Evolutionary conservation across 2,888 invertebrate genomes (phyloP).

Genomic region (Diarsia rubi): DNA sequence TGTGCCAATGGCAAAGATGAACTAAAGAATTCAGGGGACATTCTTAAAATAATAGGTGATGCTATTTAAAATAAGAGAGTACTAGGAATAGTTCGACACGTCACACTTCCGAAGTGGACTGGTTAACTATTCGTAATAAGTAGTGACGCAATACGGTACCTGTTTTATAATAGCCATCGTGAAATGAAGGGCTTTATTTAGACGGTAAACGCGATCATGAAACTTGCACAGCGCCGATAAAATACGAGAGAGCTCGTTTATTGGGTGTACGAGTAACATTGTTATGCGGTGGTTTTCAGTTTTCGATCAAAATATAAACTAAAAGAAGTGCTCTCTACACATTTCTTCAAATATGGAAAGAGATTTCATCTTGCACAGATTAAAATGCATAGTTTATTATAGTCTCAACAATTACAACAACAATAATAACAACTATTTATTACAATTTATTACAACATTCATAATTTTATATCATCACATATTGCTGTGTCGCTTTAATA

Average conservation of each 20-base stretch:
- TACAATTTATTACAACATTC: neutral
- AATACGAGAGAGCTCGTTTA: neutral
- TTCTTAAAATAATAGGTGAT: conserved; percentile 85
- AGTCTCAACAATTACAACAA: too few relatives aligned
- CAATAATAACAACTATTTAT: too few relatives aligned
- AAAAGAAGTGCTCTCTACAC: neutral
- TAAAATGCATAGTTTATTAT: neutral
- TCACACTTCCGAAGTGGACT: conserved; percentile 79
- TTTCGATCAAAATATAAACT: neutral
- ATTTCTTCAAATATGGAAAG: too few relatives aligned
- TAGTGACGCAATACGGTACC: conserved; percentile 75
- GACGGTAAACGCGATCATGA: conserved; percentile 41
- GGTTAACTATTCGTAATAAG: conserved; percentile 76
- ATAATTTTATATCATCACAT: neutral
- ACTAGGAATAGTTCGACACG: conserved; percentile 84
- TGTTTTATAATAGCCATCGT: conserved; percentile 65
- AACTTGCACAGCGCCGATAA: conserved; percentile 14
- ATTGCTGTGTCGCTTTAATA: conserved; percentile 19
- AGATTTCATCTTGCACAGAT: too few relatives aligned
- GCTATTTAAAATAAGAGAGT: conserved; percentile 83
- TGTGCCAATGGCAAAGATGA: conserved; percentile 70
- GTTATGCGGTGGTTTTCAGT: neutral
- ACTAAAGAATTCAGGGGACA: conserved; percentile 81
- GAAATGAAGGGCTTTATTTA: conserved; percentile 63
- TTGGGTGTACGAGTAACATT: neutral